Evolutionary conservation across 2,888 invertebrate species (phyloP).

Genomic region (Heliconius hortense): DNA sequence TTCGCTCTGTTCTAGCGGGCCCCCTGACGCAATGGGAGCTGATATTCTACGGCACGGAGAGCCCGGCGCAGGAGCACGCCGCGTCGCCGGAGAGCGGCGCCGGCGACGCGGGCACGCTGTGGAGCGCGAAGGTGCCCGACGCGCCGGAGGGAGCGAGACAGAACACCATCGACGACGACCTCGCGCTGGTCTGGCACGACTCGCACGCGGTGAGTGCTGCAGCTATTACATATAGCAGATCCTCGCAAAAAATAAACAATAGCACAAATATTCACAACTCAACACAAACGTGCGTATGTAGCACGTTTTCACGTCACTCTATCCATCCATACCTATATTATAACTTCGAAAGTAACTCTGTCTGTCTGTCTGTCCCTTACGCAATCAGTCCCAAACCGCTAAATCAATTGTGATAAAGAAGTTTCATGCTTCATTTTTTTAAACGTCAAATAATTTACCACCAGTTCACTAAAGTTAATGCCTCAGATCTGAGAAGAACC

Average conservation of each 20-base stretch:
- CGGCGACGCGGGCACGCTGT: constrained; percentile 51
- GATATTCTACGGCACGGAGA: constrained; percentile 90
- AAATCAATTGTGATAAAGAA: no score
- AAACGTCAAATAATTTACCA: no score
- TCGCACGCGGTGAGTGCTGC: constrained; percentile 80
- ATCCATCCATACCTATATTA: no score
- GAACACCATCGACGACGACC: constrained; percentile 83
- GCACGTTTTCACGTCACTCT: neutral
- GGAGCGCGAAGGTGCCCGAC: constrained; percentile 51
- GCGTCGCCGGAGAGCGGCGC: constrained; percentile 84
- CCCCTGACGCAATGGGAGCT: constrained; percentile 89
- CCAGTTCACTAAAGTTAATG: no score
- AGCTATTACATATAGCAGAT: no score
- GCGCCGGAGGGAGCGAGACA: constrained; percentile 79
- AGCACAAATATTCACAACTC: no score
- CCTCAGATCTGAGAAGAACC: no score
- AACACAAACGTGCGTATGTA: neutral
- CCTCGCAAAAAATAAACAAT: no score
- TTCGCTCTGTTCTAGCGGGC: constrained; percentile 62
- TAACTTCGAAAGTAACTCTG: no score
- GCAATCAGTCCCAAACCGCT: no score
- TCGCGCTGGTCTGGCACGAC: constrained; percentile 83
- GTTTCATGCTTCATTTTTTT: no score
- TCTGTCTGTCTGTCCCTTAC: no score
- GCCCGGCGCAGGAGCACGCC: constrained; percentile 82